Evolutionary conservation across 2,888 invertebrate species (phyloP).

Genomic region (Alcis repandata): DNA sequence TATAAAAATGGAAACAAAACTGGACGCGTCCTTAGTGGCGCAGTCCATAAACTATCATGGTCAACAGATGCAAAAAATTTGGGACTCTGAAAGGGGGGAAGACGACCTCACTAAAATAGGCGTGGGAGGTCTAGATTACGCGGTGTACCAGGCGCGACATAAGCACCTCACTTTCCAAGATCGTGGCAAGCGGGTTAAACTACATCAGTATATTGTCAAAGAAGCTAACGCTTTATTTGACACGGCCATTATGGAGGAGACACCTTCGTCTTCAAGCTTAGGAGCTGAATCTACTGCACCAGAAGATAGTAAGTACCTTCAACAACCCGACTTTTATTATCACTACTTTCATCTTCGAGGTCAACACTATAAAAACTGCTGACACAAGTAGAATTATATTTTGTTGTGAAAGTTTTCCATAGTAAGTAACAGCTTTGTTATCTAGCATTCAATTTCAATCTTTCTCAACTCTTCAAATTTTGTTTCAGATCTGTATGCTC

Average conservation of each 20-base stretch:
- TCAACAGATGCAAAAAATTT: constrained; percentile 94
- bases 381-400: neutral
- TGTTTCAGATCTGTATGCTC: constrained; percentile 90
- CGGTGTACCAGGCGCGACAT: constrained; percentile 92
- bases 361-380: neutral
- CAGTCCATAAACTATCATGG: constrained; percentile 94
- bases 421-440: neutral
- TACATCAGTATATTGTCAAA: constrained; percentile 95
- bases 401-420: neutral
- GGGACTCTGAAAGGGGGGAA: constrained; percentile 94
- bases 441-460: neutral
- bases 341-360: neutral
- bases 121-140: constrained; percentile 88
- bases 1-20: constrained; percentile 70
- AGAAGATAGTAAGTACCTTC: constrained; percentile 84
- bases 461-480: constrained; percentile 28
- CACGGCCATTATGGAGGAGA: constrained; percentile 78
- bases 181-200: constrained; percentile 92
- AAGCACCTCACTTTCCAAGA: constrained; percentile 94
- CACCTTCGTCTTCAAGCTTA: constrained; percentile 80
- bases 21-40: constrained; percentile 87
- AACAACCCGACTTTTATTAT: neutral
- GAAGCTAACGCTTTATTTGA: constrained; percentile 93
- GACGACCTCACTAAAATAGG: constrained; percentile 90
- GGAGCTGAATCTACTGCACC: constrained; percentile 82